Conservation (phyloP, 2,888 invertebrate genomes). For the Parascotia fuliginaria region DNA sequence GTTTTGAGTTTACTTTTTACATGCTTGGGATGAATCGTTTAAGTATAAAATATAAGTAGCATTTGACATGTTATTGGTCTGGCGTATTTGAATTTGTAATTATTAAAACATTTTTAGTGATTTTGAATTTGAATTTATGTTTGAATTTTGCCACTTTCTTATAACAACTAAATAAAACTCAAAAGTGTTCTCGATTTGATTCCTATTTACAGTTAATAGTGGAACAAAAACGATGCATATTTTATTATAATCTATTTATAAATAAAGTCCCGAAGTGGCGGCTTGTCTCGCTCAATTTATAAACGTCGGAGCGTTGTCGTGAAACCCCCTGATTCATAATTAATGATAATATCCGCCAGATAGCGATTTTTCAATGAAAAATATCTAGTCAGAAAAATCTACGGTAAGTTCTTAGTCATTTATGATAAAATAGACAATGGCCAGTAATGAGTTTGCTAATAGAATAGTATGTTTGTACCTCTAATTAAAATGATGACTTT, state of each 20-base stretch:
- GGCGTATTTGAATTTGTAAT: too few species aligned
- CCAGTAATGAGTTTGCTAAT: background rate
- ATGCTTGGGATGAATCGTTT: too few species aligned
- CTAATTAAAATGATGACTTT: too few species aligned
- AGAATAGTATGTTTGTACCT: background rate
- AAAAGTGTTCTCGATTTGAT: too few species aligned
- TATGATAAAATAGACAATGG: conserved; percentile 48
- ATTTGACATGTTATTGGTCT: too few species aligned
- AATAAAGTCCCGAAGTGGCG: conserved; percentile 28
- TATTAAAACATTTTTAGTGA: too few species aligned
- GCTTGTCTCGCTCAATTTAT: conserved; percentile 61
- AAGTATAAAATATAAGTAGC: too few species aligned
- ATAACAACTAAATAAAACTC: too few species aligned
- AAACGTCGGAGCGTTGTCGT: conserved; percentile 61
- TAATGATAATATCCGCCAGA: conserved; percentile 83
- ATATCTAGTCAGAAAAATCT: conserved; percentile 75
- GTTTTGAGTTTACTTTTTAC: background rate
- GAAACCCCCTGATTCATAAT: conserved; percentile 75
- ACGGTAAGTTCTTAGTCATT: conserved; percentile 70
- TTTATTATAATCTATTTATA: conserved; percentile 27
- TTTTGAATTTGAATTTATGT: too few species aligned
- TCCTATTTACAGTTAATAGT: background rate
- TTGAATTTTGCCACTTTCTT: too few species aligned
- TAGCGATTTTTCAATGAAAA: conserved; percentile 74
- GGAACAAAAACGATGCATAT: conserved; percentile 8